Percentiles rank a stretch among this genome's conserved stretches.
phyloP scores from a whole-genome alignment of 1,140 invertebrate genomes.

The Tetragnatha versicolor region DNA sequence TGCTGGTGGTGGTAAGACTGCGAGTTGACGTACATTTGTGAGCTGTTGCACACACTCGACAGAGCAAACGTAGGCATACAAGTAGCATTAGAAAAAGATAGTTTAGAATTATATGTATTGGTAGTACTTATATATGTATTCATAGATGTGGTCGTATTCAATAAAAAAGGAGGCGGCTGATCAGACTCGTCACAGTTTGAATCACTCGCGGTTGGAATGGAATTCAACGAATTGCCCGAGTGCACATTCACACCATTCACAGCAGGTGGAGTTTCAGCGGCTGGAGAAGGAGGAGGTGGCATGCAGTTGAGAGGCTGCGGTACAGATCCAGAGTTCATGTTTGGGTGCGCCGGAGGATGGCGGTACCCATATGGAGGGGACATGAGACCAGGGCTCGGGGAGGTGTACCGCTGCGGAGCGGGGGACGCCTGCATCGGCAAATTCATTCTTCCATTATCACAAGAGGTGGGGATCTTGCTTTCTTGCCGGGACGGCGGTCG shows the following conservation, averaged over 20 bases:
- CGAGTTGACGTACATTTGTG: slow-evolving; percentile 25
- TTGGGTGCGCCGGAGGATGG: background rate
- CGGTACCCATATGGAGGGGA: background rate
- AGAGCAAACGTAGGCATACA: slow-evolving; percentile 50
- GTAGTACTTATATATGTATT: slow-evolving; percentile 61
- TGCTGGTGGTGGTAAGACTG: slow-evolving; percentile 17
- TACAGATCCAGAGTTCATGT: background rate
- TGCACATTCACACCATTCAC: slow-evolving; percentile 11
- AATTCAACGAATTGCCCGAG: slow-evolving; percentile 2
- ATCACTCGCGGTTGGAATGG: slow-evolving; percentile 31
- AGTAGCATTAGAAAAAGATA: slow-evolving; percentile 49
- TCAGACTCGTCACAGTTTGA: slow-evolving; percentile 47
- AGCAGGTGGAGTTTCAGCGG: background rate
- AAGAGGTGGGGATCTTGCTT: background rate
- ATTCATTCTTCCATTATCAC: background rate
- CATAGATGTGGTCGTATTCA: slow-evolving; percentile 61
- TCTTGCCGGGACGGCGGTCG: background rate
- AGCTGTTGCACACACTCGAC: slow-evolving; percentile 26
- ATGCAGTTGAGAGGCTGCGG: slow-evolving; percentile 21
- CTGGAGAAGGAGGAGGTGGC: slow-evolving; percentile 31
- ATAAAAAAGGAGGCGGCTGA: slow-evolving; percentile 59
- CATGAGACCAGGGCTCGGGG: background rate
- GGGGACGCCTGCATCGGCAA: background rate
- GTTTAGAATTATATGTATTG: slow-evolving; percentile 59
- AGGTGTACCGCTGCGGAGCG: background rate